phyloP scores from a whole-genome alignment of 2,113 vertebrate genomes.

The Pheucticus melanocephalus region DNA sequence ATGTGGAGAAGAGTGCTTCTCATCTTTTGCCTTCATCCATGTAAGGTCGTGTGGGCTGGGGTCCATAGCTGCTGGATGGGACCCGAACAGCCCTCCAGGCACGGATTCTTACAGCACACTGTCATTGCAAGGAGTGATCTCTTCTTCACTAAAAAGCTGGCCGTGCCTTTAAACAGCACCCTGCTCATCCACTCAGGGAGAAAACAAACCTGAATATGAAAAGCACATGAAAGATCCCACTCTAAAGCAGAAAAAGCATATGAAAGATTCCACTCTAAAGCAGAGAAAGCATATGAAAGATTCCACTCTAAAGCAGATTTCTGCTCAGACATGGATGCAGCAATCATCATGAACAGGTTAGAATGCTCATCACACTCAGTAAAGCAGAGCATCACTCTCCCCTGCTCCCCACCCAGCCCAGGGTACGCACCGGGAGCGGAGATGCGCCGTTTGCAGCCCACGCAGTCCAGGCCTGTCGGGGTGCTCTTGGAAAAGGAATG shows the following conservation, averaged over 20 bases:
- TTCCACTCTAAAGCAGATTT: not conserved
- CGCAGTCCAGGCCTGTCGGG: slow-evolving; percentile 78
- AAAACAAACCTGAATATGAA: not conserved
- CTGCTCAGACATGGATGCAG: not conserved
- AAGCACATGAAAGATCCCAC: not conserved
- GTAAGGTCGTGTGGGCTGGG: no score
- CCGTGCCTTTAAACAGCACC: not conserved
- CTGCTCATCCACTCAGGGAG: not conserved
- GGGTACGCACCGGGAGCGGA: slow-evolving; percentile 68
- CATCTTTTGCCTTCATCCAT: no score
- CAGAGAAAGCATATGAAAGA: not conserved
- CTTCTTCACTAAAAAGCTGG: not conserved
- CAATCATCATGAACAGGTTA: not conserved
- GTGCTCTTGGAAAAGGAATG: slow-evolving; percentile 84
- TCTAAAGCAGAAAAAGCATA: not conserved
- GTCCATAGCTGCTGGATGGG: no score
- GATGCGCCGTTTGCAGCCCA: slow-evolving; percentile 68
- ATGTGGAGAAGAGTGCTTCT: no score
- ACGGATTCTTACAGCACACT: no score
- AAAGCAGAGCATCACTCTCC: not conserved
- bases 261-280: not conserved
- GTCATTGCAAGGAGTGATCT: not conserved
- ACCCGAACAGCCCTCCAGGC: no score
- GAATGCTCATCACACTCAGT: not conserved
- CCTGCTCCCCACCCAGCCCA: not conserved